Percentiles rank a stretch among this genome's conserved stretches.
Evolutionary conservation across 2,888 invertebrate species (phyloP).

Genomic region (Hydropsyche betteni): DNA sequence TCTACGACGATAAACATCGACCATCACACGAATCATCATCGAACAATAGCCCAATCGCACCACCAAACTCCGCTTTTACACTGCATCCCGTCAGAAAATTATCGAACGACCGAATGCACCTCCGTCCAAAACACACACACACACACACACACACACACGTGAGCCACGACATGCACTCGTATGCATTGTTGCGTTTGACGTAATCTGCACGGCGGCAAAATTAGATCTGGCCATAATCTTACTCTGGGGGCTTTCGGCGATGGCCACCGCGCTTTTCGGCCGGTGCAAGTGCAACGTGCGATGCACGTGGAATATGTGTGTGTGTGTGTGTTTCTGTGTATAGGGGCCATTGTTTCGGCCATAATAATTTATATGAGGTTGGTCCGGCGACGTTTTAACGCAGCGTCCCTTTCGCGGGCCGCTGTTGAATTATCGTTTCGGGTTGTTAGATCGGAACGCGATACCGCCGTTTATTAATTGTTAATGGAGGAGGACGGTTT

Average conservation of each 20-base stretch:
- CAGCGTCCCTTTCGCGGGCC: not conserved
- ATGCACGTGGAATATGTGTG: not conserved
- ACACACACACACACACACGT: no score
- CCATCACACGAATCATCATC: no score
- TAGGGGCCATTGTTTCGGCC: conserved; percentile 30
- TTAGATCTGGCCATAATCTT: conserved; percentile 15
- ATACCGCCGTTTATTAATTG: not conserved
- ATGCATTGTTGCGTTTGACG: not conserved
- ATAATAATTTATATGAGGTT: conserved; percentile 34
- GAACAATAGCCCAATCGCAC: no score
- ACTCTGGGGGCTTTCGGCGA: conserved; percentile 22
- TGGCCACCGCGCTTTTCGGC: conserved; percentile 20
- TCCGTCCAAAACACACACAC: no score
- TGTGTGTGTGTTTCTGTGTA: not conserved
- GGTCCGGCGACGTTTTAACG: not conserved
- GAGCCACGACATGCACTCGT: no score
- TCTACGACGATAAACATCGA: no score
- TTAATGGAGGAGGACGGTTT: not conserved
- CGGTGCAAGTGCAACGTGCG: not conserved
- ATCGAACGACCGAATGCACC: no score
- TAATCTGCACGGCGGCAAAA: conserved; percentile 9
- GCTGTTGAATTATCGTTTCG: conserved; percentile 11
- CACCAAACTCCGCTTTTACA: no score
- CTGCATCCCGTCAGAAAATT: no score
- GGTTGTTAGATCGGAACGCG: not conserved